Conservation (phyloP, 2,113 vertebrate species). For the Marmota monax region DNA sequence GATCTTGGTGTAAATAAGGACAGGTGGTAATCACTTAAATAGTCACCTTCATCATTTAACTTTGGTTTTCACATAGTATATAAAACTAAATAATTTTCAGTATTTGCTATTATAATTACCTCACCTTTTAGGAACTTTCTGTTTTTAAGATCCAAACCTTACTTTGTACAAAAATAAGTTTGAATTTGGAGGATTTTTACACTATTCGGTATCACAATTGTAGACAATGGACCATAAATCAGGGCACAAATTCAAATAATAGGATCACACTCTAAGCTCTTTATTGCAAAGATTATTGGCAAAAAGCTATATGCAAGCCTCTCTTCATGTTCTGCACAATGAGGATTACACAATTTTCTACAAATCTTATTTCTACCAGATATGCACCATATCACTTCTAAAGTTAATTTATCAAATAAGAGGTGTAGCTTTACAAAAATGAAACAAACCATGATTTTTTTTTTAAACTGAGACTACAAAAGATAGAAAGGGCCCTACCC, state of each 20-base stretch:
- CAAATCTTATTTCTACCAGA: constrained; percentile 71
- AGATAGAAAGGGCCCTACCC: not conserved
- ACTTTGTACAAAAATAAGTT: constrained; percentile 58
- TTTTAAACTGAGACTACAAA: constrained; percentile 35
- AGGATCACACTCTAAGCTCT: constrained; percentile 73
- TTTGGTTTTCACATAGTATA: constrained; percentile 45
- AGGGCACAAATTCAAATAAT: constrained; percentile 77
- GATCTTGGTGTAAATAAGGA: constrained; percentile 21
- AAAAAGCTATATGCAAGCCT: constrained; percentile 60
- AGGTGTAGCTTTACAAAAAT: constrained; percentile 20
- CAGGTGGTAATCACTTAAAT: constrained; percentile 52
- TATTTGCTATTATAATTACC: constrained; percentile 56
- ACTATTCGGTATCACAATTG: constrained; percentile 36
- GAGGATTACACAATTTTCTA: constrained; percentile 58
- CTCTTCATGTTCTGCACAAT: constrained; percentile 71
- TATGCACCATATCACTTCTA: constrained; percentile 5
- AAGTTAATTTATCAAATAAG: constrained; percentile 62
- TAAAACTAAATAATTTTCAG: constrained; percentile 57
- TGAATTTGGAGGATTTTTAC: constrained; percentile 57
- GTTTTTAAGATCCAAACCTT: constrained; percentile 44
- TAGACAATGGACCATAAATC: constrained; percentile 58
- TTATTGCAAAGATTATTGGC: constrained; percentile 77
- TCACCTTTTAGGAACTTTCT: constrained; percentile 21
- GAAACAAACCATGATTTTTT: not conserved
- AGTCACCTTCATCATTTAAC: constrained; percentile 19